Base-by-base conservation (phyloP, 2,888 invertebrate genomes). In the Margaritifera margaritifera region DNA sequence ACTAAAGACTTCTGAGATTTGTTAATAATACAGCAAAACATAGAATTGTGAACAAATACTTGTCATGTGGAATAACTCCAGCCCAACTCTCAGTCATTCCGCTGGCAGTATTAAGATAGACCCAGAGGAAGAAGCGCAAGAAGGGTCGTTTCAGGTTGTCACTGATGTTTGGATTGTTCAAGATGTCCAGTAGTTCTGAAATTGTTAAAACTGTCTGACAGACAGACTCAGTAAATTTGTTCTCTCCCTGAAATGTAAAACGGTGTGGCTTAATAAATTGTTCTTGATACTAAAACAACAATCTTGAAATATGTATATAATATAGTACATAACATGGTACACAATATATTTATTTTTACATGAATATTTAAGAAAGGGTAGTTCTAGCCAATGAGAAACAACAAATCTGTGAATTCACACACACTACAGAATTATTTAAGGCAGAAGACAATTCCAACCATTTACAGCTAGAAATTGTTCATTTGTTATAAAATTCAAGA, bases 181-280 rank as follows among this genome's bases (percentile, higher is more conserved):
- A 69, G n/a, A 86, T 80, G 27, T 78, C 75, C 61, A 87, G 69
- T 42, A 87, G 71, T 63, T 88, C 87, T 8, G 78, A 62, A 42
- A 83, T 75, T 22, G 71, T 78, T 74, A 88, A 84, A 69, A 87
- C 83, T 27, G 85, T 87, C 79, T 87, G 87, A 69, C 86, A 86
- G 68, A 88, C 85, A 4, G 87, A 87, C 74, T 87, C 87, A 24
- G 87, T 84, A 67, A 84, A 87, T 19, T 82, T 78, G 71, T 88
- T 87, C 68, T 87, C 87, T 11, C 87, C 86, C 83, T 83, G 73
- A 8, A 64, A 62, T 64, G 19, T 42, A 42, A 42, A 42, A 42
- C n/a, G 1, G 4, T n/a, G 15, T n/a, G 20, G 25, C 18, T 55
- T 55, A 24, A n/a, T 55, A 55, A 8, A 11, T 8, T 2, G 1